Conservation (phyloP, 2,113 vertebrate genomes). For the Anhinga anhinga region DNA sequence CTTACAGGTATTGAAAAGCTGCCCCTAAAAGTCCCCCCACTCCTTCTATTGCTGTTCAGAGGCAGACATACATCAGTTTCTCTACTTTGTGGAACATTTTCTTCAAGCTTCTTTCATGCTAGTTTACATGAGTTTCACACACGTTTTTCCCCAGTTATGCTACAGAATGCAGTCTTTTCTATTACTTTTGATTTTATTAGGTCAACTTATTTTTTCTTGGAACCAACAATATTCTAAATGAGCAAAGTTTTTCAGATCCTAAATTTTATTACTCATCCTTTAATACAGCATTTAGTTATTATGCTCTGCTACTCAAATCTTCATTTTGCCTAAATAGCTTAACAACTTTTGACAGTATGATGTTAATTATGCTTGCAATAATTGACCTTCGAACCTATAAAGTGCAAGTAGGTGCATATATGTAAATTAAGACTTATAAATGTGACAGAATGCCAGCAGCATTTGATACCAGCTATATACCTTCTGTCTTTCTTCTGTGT, state of each 20-base stretch:
- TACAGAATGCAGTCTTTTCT: neutral
- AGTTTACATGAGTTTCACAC: neutral
- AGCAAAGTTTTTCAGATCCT: neutral
- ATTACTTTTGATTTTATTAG: neutral
- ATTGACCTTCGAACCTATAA: constrained; percentile 21
- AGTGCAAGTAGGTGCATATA: neutral
- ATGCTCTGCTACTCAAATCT: neutral
- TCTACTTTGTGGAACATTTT: neutral
- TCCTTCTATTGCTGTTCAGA: neutral
- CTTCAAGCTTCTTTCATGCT: neutral
- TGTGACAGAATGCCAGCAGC: neutral
- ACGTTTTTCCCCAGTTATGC: neutral
- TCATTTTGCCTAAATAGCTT: constrained; percentile 1
- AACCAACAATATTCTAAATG: neutral
- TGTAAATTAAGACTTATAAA: constrained; percentile 24
- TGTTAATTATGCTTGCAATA: constrained; percentile 43
- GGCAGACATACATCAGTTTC: neutral
- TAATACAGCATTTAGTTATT: neutral
- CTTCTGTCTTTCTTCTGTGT: neutral
- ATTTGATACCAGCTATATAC: neutral
- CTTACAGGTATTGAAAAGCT: neutral
- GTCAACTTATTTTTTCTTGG: neutral
- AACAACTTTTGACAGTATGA: constrained; percentile 6
- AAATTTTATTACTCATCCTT: neutral
- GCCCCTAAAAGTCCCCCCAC: neutral